These are phyloP conservation scores for Dissostichus mawsoni DNA, from an alignment of 2,113 vertebrate species.

Conservation along the genomic window DNA sequence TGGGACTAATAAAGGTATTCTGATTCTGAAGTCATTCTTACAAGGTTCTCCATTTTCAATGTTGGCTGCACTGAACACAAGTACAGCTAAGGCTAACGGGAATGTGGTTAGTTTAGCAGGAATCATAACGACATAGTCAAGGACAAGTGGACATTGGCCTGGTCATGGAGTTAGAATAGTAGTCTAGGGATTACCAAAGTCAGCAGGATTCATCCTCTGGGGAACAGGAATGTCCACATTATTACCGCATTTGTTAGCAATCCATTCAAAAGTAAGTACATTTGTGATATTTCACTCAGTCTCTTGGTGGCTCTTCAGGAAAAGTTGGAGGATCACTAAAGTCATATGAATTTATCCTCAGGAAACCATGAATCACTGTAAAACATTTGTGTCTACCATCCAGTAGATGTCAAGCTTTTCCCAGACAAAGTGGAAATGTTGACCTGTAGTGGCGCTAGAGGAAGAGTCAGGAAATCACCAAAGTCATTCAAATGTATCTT, in stretches of 20 bases:
- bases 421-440: background rate
- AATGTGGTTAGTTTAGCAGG: background rate
- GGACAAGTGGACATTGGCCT: background rate
- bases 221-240: background rate
- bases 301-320: background rate
- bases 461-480: background rate
- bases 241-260: background rate
- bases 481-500: background rate
- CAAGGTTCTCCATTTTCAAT: background rate
- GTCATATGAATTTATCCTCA: background rate
- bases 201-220: background rate
- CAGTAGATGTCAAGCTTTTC: background rate
- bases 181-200: background rate
- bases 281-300: background rate
- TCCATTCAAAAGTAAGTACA: background rate
- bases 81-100: background rate
- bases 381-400: background rate
- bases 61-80: background rate
- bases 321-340: background rate
- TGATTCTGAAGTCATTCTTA: background rate
- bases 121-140: background rate
- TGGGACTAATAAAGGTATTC: no score
- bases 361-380: background rate
- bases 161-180: background rate
- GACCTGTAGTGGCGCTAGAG: background rate